Base-by-base conservation (phyloP, 2,888 invertebrate genomes). In the Microlaimidae sp. region DNA sequence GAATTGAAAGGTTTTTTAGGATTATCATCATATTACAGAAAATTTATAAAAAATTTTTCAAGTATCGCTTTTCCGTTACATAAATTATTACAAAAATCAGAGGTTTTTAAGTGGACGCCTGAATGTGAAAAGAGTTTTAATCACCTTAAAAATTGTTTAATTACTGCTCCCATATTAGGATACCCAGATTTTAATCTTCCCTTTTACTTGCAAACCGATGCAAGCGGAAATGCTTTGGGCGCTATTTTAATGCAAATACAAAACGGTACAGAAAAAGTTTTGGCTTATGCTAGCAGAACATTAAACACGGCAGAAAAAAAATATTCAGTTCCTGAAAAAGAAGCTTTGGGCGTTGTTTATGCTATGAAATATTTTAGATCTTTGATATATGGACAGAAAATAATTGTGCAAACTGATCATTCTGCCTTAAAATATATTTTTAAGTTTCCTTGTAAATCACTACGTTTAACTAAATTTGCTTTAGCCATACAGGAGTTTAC, bases 181-280 rank as follows among this genome's bases (percentile, higher is more conserved):
- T 47, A 54, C 2, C 57, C 52, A 3, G 32, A 32, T 29, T 24
- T 43, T 4, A 51, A 51, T 7, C 26, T 19, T 19, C 57, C 54
- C 4, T 60, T 56, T 40, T 2, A 19, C 3, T 56, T 60, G 28
- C 55, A 56, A 24, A 51, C 49, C 4, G 59, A 59, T 27, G 54
- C 53, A 7, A 32, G 32, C 17, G 32, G 32, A 13, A n/a, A n/a
- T n/a, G n/a, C n/a, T n/a, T 32, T 32, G 32, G 32, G 32, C 17
- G 32, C 32, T 17, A 10, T 7, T 17, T 17, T 32, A 7, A 10
- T 17, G 17, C 32, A 32, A 32, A 32, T 32, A 10, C 32, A 32
- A 32, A 17, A 32, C 7, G 32, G 32, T 7, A 32, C 7, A 32
- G 32, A 32, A 17, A 7, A 17, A 32, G 10, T 17, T 17, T 10